Evolutionary conservation across 2,113 vertebrate genomes (phyloP).

Genomic region (Eupsittula cactorum): DNA sequence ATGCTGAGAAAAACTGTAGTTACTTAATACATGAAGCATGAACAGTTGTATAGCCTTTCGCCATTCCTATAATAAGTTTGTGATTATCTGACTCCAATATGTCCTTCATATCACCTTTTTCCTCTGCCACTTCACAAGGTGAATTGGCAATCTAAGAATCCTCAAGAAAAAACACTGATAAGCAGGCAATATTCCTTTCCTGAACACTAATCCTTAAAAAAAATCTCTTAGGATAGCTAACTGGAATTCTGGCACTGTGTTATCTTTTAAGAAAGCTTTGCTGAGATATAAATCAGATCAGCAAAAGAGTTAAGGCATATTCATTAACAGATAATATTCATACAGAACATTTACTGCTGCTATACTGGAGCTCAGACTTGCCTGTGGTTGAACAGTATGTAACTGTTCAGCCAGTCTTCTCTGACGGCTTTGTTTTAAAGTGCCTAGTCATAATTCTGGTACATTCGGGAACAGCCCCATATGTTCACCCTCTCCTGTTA

Average conservation of each 20-base stretch:
- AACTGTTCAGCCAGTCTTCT: background rate
- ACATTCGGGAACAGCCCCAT: background rate
- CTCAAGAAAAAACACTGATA: background rate
- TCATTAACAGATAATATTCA: conserved; percentile 8
- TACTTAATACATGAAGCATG: conserved; percentile 14
- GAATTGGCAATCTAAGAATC: background rate
- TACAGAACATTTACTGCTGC: background rate
- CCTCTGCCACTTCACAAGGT: conserved; percentile 14
- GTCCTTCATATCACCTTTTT: conserved; percentile 16
- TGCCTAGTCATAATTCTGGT: accelerated
- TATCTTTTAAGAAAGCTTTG: conserved; percentile 1
- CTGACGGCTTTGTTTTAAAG: background rate
- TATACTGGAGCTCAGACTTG: background rate
- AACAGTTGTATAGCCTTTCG: conserved; percentile 1
- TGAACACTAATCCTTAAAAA: background rate
- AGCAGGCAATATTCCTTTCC: background rate
- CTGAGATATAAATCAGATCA: background rate
- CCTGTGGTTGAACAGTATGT: background rate
- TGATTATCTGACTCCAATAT: background rate
- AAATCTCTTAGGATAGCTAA: background rate
- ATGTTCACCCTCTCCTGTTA: background rate
- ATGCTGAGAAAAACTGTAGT: background rate
- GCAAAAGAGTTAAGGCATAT: background rate
- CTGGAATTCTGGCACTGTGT: background rate
- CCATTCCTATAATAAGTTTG: background rate